Conservation (phyloP, 2,113 vertebrate genomes). For the Barbus barbus region DNA sequence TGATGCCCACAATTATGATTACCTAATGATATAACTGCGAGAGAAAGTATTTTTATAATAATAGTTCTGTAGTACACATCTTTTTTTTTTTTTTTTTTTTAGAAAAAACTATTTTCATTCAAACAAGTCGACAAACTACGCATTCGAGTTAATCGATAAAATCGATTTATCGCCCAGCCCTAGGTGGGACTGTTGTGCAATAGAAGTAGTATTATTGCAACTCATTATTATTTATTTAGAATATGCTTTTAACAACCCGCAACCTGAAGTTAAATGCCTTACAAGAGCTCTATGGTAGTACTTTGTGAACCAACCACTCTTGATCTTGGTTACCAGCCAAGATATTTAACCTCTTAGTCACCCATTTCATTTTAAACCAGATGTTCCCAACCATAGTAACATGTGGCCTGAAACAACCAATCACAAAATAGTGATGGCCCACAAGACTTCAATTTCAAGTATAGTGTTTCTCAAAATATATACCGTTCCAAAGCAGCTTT, state of each 20-base stretch:
- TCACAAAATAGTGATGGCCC: neutral
- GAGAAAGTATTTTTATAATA: too few species aligned
- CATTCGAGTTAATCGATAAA: too few species aligned
- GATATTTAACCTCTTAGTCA: neutral
- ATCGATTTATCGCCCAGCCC: too few species aligned
- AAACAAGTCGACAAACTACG: too few species aligned
- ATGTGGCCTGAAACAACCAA: neutral
- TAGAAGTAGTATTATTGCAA: neutral
- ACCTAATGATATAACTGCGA: too few species aligned
- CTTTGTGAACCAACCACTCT: neutral
- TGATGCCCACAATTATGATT: too few species aligned
- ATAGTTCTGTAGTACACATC: too few species aligned
- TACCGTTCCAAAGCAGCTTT: neutral
- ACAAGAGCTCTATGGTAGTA: neutral
- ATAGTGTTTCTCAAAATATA: neutral
- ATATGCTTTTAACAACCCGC: neutral
- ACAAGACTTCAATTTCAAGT: neutral
- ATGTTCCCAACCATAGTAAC: neutral
- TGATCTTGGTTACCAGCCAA: neutral
- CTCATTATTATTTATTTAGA: slow-evolving; percentile 4
- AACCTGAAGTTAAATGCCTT: neutral
- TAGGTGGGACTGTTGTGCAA: neutral
- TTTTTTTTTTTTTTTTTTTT: too few species aligned
- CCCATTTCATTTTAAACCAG: neutral
- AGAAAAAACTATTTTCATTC: too few species aligned